Evolutionary conservation across 2,113 vertebrate genomes (phyloP).

Genomic region (Oenanthe oenanthe): DNA sequence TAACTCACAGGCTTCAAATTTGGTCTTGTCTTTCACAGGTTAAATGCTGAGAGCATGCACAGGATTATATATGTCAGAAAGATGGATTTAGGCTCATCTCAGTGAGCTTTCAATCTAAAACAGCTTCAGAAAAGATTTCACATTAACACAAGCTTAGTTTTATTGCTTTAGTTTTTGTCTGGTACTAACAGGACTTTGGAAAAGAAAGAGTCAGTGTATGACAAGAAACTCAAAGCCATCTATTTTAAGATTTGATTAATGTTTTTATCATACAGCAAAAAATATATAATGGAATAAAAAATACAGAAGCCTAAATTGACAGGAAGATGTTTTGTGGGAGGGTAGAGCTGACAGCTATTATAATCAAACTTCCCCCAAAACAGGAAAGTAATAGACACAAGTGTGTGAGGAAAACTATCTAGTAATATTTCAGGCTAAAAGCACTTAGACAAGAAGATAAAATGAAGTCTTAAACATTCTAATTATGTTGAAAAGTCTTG

Average conservation of each 20-base stretch:
- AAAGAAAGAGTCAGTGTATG: background rate
- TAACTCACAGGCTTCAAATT: background rate
- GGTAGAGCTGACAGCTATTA: background rate
- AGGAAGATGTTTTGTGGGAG: background rate
- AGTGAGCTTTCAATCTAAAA: background rate
- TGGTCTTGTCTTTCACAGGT: background rate
- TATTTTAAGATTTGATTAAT: background rate
- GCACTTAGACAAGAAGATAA: background rate
- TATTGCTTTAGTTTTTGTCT: background rate
- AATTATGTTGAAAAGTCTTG: background rate
- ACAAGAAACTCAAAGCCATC: background rate
- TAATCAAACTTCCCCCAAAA: background rate
- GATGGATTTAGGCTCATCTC: background rate
- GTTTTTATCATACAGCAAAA: background rate
- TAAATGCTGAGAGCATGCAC: background rate
- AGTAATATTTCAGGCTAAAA: background rate
- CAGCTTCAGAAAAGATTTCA: background rate
- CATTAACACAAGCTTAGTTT: background rate
- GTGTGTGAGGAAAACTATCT: background rate
- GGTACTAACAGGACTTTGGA: background rate
- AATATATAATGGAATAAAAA: background rate
- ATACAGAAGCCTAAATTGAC: background rate
- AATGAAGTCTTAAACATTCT: background rate
- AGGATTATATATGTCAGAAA: background rate
- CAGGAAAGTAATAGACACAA: background rate